Evolutionary conservation across 2,888 invertebrate genomes (phyloP).

Genomic region (Limenitis camilla): DNA sequence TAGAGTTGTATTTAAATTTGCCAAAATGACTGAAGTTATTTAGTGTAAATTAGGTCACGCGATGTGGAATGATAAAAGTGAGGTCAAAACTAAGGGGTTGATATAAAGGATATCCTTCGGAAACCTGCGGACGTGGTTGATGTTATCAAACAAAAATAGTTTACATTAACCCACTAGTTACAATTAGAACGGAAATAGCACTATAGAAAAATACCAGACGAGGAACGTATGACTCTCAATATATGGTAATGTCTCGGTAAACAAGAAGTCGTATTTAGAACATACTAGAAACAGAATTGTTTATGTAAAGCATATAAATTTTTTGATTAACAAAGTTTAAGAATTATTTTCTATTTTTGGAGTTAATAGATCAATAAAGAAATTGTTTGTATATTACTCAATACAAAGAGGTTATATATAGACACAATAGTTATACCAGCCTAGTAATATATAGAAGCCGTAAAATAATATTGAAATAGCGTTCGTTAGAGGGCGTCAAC

Average conservation of each 20-base stretch:
- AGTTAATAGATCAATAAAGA: too few relatives aligned
- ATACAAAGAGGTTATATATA: too few relatives aligned
- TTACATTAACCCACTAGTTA: conserved; percentile 34
- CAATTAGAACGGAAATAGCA: conserved; percentile 19
- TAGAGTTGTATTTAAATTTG: conserved; percentile 49
- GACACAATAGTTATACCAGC: too few relatives aligned
- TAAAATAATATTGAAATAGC: conserved; percentile 1
- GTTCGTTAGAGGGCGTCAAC: neutral
- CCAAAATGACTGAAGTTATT: conserved; percentile 45
- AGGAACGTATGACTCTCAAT: too few relatives aligned
- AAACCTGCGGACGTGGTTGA: conserved; percentile 44
- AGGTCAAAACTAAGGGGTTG: conserved; percentile 32
- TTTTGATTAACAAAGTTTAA: too few relatives aligned
- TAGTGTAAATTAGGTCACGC: conserved; percentile 50
- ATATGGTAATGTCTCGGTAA: too few relatives aligned
- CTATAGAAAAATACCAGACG: too few relatives aligned
- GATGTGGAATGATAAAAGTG: conserved; percentile 31
- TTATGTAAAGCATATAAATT: too few relatives aligned
- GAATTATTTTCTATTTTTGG: too few relatives aligned
- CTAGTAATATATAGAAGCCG: conserved; percentile 5
- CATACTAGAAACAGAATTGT: too few relatives aligned
- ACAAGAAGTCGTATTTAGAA: too few relatives aligned
- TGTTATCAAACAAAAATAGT: conserved; percentile 38
- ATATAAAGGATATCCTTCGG: conserved; percentile 54
- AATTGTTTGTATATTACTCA: too few relatives aligned